Base-by-base conservation (phyloP, 1,140 invertebrate species). In the Schmidtea mediterranea region DNA sequence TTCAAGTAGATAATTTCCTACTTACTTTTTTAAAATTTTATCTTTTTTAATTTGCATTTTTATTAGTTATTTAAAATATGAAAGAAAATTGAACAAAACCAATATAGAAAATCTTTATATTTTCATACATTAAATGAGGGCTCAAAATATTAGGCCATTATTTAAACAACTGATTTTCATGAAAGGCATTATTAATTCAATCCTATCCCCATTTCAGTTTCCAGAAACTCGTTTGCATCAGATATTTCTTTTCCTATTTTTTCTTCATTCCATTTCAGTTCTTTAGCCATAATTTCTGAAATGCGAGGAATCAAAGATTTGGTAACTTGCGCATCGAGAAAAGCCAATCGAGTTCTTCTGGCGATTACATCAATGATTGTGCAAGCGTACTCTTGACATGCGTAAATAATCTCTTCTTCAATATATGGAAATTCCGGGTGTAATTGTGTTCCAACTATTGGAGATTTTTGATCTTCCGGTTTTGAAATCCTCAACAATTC, bases 371-470 rank as follows among this genome's bases (percentile, higher is more conserved):
- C 92, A 22, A 94, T 75, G 0, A 87, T 83, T 0, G 82, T 82
- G 61, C 80, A 79, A 8, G 90, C 92, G 74, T 78, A 48, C 23
- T 48, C 46, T 21, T 40, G 43, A 22, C 36, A 38, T 12, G 46
- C 46, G 6, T 23, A 48, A 24, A 37, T 37, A 3, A 45, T 21
- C 73, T 97, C 89, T 16, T 86, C 89, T 63, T 95, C 90, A 57
- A 98, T 83, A 61, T 97, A 98, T 0, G 90, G 89, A 63, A 92
- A 97, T 66, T 95, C 86, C 13, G 82, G 80, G 67, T 97, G 89
- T 36, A 98, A 70, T 36, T 23, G 36, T 55, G 79, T 79, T 45
- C 92, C 92, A 55, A 95, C 86, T 52, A 95, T 82, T n/a, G 72
- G 72, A 86, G 86, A 95, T 46, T 83, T 70, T 68, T 90, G 84